Conservation (phyloP, 53 echinoderm and acorn worm genomes). For the Zoroaster sp. region DNA sequence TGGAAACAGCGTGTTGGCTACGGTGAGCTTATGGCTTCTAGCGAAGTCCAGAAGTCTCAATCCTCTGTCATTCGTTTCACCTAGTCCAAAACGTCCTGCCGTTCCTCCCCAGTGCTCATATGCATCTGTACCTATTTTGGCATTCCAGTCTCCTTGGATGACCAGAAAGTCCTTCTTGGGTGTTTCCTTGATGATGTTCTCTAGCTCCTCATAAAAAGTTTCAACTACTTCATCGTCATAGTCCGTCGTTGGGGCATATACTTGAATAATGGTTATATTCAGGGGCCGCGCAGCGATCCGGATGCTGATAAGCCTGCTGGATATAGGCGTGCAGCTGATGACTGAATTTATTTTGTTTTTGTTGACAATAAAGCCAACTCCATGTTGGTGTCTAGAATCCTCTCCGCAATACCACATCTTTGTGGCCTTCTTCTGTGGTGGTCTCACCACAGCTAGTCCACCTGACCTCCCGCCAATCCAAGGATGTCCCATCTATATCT, state of each 20-base stretch:
- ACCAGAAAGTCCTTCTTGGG: too few species aligned
- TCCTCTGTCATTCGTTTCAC: too few species aligned
- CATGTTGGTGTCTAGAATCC: neutral
- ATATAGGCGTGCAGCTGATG: constrained; percentile 34
- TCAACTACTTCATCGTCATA: constrained; percentile 35
- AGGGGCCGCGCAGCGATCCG: constrained; percentile 30
- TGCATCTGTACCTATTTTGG: too few species aligned
- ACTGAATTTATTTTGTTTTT: constrained; percentile 9
- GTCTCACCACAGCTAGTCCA: constrained; percentile 20
- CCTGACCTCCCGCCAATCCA: constrained; percentile 34
- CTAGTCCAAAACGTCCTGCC: too few species aligned
- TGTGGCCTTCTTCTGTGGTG: constrained; percentile 29
- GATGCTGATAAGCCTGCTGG: constrained; percentile 42
- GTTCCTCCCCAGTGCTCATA: too few species aligned
- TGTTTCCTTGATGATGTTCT: too few species aligned
- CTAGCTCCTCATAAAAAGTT: constrained; percentile 46
- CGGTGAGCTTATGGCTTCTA: too few species aligned
- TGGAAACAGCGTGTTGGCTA: too few species aligned
- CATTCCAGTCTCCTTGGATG: too few species aligned
- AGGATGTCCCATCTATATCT: constrained; percentile 51
- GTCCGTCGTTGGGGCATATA: constrained; percentile 51
- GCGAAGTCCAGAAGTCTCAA: too few species aligned
- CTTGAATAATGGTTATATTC: constrained; percentile 61
- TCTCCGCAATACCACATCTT: constrained; percentile 20
- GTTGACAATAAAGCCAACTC: neutral